phyloP scores from a whole-genome alignment of 2,113 vertebrate species.

The Macrotus californicus region DNA sequence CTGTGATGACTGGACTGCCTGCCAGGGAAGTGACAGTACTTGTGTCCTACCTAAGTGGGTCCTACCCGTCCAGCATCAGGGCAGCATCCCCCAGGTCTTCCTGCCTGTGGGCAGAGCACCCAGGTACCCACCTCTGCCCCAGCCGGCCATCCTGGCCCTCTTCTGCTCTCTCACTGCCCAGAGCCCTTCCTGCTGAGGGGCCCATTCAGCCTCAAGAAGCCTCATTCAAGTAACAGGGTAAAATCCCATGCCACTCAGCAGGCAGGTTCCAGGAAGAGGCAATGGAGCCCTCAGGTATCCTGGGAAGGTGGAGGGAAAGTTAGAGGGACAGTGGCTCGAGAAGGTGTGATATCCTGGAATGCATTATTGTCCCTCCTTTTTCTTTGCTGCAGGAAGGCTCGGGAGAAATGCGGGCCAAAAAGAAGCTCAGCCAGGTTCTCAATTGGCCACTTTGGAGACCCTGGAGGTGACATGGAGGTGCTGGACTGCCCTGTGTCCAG shows the following conservation, averaged over 20 bases:
- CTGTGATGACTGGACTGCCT: no score
- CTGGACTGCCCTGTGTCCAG: neutral
- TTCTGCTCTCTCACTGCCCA: neutral
- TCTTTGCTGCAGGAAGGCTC: neutral
- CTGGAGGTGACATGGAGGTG: neutral
- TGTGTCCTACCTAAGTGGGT: neutral
- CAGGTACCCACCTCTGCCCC: neutral
- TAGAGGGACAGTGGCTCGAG: neutral
- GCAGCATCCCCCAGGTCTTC: accelerated
- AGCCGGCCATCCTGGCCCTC: neutral
- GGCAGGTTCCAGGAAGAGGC: neutral
- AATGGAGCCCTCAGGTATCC: neutral
- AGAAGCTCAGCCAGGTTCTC: neutral
- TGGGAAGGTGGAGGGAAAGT: neutral
- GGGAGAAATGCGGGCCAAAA: neutral
- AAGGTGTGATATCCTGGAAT: neutral
- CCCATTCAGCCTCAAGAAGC: neutral
- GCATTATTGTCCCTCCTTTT: neutral
- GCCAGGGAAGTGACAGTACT: neutral
- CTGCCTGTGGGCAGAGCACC: accelerated
- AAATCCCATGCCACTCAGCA: neutral
- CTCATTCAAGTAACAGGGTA: neutral
- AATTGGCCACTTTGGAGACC: neutral
- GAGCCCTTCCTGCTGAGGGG: neutral
- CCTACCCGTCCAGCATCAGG: accelerated